A percentile compares a stretch with the other conserved stretches of the same genome.
These are phyloP conservation scores for Vanacampus margaritifer DNA, from an alignment of 2,113 vertebrate genomes.

Conservation along the genomic window DNA sequence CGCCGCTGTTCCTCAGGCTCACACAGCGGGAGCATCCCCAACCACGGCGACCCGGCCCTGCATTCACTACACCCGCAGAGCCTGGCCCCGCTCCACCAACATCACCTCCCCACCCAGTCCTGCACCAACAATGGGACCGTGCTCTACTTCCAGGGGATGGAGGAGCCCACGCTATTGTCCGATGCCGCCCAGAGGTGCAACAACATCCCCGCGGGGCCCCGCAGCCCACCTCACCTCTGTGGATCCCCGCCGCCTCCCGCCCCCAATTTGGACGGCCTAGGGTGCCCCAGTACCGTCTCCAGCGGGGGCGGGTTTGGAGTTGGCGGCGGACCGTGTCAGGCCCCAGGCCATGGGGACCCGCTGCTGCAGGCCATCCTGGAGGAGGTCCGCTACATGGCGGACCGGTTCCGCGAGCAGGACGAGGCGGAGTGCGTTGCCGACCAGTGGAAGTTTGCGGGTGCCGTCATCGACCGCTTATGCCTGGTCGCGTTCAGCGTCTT, in stretches of 20 bases:
- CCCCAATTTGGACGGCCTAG: slow-evolving; percentile 62
- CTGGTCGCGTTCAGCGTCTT: slow-evolving; percentile 79
- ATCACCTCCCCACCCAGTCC: slow-evolving; percentile 65
- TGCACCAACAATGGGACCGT: slow-evolving; percentile 73
- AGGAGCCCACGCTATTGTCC: slow-evolving; percentile 59
- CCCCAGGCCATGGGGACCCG: slow-evolving; percentile 64
- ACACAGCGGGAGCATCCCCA: slow-evolving; percentile 71
- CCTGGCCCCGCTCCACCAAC: slow-evolving; percentile 62
- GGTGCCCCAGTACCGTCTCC: slow-evolving; percentile 72
- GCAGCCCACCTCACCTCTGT: slow-evolving; percentile 81
- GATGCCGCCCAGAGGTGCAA: slow-evolving; percentile 66
- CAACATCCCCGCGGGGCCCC: slow-evolving; percentile 46
- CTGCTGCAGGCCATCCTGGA: slow-evolving; percentile 77
- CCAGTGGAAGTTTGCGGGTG: slow-evolving; percentile 80
- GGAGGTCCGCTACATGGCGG: slow-evolving; percentile 75
- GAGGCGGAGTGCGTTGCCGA: slow-evolving; percentile 60
- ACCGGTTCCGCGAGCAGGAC: slow-evolving; percentile 75
- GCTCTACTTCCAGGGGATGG: slow-evolving; percentile 75
- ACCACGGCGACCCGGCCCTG: slow-evolving; percentile 55
- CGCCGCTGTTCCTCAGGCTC: slow-evolving; percentile 74
- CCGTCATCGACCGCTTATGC: slow-evolving; percentile 78
- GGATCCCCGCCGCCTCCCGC: slow-evolving; percentile 63
- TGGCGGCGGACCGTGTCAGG: slow-evolving; percentile 66
- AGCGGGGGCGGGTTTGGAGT: slow-evolving; percentile 77
- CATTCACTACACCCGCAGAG: slow-evolving; percentile 71